Percentiles rank a stretch among this genome's conserved stretches.
Evolutionary conservation across 2,888 invertebrate genomes (phyloP).

Genomic region (Biston betularia): DNA sequence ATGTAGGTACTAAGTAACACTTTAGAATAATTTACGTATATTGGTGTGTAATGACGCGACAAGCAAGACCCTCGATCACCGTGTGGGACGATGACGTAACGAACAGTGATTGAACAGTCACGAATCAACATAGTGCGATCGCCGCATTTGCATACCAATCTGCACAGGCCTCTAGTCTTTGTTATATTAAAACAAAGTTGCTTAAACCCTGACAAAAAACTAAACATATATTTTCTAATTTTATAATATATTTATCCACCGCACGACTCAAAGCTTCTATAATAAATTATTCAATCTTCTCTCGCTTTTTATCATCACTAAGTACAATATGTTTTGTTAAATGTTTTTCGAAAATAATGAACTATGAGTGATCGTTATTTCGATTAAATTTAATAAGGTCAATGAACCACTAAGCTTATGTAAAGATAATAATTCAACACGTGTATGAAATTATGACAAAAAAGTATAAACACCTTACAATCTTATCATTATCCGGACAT

Average conservation of each 20-base stretch:
- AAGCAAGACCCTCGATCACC: not conserved
- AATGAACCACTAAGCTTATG: constrained; percentile 43
- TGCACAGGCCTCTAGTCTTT: not conserved
- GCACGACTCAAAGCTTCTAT: constrained; percentile 9
- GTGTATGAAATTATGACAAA: constrained; percentile 47
- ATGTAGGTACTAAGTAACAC: too few species aligned
- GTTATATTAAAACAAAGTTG: not conserved
- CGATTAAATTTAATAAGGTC: constrained; percentile 39
- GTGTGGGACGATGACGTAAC: not conserved
- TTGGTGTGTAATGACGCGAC: not conserved
- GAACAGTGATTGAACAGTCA: not conserved
- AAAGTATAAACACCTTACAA: constrained; percentile 40
- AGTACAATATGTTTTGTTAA: constrained; percentile 13
- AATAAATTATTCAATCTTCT: not conserved
- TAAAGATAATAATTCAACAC: constrained; percentile 50
- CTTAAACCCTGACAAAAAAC: not conserved
- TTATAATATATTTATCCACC: constrained; percentile 7
- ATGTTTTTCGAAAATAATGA: not conserved
- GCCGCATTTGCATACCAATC: not conserved
- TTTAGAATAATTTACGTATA: not conserved
- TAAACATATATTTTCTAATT: constrained; percentile 12
- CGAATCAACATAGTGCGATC: not conserved
- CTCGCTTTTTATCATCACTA: constrained; percentile 14
- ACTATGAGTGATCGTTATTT: too few species aligned
- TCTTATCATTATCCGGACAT: constrained; percentile 56